phyloP scores from a whole-genome alignment of 2,888 invertebrate genomes.

The Pristionchus maxplancki region DNA sequence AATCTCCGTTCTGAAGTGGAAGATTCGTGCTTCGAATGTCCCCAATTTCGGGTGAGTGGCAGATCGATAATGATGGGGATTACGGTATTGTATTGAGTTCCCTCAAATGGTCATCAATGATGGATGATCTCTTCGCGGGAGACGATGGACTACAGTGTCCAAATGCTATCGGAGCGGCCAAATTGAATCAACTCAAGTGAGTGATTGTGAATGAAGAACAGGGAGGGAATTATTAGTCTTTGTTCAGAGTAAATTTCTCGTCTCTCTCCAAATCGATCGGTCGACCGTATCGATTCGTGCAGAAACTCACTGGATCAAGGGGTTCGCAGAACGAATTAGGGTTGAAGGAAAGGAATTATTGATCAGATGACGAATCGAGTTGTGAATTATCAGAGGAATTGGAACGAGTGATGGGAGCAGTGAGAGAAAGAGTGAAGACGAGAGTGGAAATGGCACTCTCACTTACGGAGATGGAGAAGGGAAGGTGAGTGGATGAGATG shows the following conservation, averaged over 20 bases:
- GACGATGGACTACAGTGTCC: conserved; percentile 59
- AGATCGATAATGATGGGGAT: background rate
- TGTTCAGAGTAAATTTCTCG: conserved; percentile 58
- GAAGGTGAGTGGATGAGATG: conserved; percentile 33
- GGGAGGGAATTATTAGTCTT: background rate
- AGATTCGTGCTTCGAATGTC: conserved; percentile 48
- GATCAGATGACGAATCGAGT: conserved; percentile 40
- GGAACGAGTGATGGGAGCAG: conserved; percentile 53
- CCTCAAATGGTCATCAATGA: conserved; percentile 31
- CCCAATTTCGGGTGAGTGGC: conserved; percentile 48
- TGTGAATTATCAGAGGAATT: conserved; percentile 57
- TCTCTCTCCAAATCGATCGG: conserved; percentile 55
- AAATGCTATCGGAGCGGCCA: conserved; percentile 58
- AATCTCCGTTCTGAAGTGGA: conserved; percentile 57
- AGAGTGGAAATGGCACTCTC: conserved; percentile 16
- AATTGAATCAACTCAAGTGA: conserved; percentile 59
- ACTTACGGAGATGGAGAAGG: conserved; percentile 10
- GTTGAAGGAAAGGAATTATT: too few relatives aligned
- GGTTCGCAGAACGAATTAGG: background rate
- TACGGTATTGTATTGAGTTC: background rate
- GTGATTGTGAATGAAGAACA: background rate
- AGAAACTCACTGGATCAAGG: conserved; percentile 56
- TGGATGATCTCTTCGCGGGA: conserved; percentile 59
- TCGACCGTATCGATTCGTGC: conserved; percentile 59
- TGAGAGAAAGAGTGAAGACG: conserved; percentile 55